Evolutionary conservation across 2,113 vertebrate genomes (phyloP).

Genomic region (Platysternon megacephalum): DNA sequence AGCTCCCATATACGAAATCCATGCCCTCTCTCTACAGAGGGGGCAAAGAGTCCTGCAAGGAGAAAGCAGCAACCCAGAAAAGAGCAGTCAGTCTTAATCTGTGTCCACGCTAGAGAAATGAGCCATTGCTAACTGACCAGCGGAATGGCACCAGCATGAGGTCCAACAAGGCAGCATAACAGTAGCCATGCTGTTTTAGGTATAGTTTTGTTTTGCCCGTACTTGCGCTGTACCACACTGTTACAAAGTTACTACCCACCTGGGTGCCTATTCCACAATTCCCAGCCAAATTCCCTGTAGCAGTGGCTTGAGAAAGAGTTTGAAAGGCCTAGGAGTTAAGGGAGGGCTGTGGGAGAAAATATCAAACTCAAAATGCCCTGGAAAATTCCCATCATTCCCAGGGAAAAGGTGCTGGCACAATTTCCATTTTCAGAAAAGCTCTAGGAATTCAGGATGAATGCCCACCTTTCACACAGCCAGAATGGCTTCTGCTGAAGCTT

Average conservation of each 20-base stretch:
- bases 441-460: background rate
- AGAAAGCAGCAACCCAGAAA: background rate
- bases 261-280: background rate
- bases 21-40: background rate
- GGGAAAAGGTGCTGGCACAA: background rate
- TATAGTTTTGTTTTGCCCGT: accelerated
- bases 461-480: background rate
- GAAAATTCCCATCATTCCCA: conserved; percentile 25
- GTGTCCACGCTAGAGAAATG: background rate
- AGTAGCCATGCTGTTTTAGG: background rate
- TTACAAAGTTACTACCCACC: background rate
- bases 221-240: accelerated
- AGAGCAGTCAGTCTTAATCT: background rate
- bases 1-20: background rate
- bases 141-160: background rate
- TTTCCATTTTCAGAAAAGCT: background rate
- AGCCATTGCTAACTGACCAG: background rate
- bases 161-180: background rate
- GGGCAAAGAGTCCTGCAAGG: background rate
- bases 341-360: background rate
- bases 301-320: background rate
- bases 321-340: background rate
- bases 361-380: background rate
- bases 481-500: background rate
- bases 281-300: background rate